Conservation (phyloP, 2,113 vertebrate species). For the Ageneiosus marmoratus region DNA sequence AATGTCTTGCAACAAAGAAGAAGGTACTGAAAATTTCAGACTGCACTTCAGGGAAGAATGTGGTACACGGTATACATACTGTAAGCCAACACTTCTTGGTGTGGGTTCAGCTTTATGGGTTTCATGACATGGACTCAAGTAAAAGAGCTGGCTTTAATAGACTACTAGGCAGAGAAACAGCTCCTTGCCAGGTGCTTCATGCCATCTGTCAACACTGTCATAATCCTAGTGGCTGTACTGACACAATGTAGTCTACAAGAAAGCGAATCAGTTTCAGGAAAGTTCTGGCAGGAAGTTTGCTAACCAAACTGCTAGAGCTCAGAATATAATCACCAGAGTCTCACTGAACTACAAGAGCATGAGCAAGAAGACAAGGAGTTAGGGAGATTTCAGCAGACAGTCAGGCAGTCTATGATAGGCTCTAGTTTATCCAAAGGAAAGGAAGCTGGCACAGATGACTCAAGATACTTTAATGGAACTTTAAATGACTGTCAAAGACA, state of each 20-base stretch:
- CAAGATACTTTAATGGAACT: neutral
- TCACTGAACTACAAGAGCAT: constrained; percentile 8
- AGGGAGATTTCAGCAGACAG: neutral
- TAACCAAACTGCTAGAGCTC: constrained; percentile 27
- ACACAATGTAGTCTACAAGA: constrained; percentile 15
- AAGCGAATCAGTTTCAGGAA: constrained; percentile 16
- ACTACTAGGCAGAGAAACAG: constrained; percentile 1
- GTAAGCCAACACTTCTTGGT: neutral
- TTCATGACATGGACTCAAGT: constrained; percentile 20
- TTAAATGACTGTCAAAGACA: constrained; percentile 17
- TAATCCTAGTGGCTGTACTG: constrained; percentile 14
- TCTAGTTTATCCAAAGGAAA: neutral
- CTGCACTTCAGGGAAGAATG: neutral
- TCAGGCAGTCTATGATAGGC: neutral
- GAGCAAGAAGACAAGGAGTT: constrained; percentile 4
- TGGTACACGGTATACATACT: neutral
- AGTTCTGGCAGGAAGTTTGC: neutral
- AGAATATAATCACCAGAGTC: constrained; percentile 12
- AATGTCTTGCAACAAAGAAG: too few relatives aligned
- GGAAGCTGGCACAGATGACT: neutral
- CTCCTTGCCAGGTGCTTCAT: constrained; percentile 24
- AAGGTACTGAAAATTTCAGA: neutral
- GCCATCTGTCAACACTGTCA: constrained; percentile 36
- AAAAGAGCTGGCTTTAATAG: constrained; percentile 31
- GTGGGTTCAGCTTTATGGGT: constrained; percentile 28